Base-by-base conservation (phyloP, 2,113 vertebrate species). In the Dendrocopos noguchii region DNA sequence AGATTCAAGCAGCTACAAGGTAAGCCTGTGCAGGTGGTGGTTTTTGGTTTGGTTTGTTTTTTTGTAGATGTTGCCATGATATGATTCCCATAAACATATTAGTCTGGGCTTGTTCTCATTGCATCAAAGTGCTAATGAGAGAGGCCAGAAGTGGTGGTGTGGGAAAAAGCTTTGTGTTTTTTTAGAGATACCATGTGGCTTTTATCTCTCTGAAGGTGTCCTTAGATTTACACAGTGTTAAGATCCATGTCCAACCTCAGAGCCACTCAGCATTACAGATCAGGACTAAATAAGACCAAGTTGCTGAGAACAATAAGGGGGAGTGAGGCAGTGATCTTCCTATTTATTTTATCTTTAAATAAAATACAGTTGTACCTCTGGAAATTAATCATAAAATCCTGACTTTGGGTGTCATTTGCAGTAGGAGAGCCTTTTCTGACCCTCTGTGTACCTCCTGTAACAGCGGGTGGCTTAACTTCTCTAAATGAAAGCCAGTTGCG, bases 1-100 rank as follows among this genome's bases (percentile, higher is more conserved):
- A 98, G 99, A 55, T 99, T 99, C 98, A 99, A 99, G 84, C 99
- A 99, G 96, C 97, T 99, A 59, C 98, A 99, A 99, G 99, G 99
- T 99, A 98, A 98, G 98, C 34, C 42, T 33, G 61, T 53, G 71
- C 18, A 46, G 74, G 42, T 29, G n/a, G 6, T 31, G 27, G 8
- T 57, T 20, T 20, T 39, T 39, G 39, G 14, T 27, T 73, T 22
- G 8, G 31, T 39, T 52, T 25, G 20, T 9, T 19, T 50, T 39
- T 61, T 63, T 8, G 18, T n/a, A 67, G 66, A 61, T 82, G 92
- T 96, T 97, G 97, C 96, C 96, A 34, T 52, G 88, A 67, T 79
- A 15, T 82, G 85, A 77, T 78, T 64, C 76, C 53, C 5, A 12
- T 73, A 92, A 93, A 91, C 34, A 21, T 10, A 57, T 75, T 86